phyloP scores from a whole-genome alignment of 2,888 invertebrate species.

The Campoplex capitator region DNA sequence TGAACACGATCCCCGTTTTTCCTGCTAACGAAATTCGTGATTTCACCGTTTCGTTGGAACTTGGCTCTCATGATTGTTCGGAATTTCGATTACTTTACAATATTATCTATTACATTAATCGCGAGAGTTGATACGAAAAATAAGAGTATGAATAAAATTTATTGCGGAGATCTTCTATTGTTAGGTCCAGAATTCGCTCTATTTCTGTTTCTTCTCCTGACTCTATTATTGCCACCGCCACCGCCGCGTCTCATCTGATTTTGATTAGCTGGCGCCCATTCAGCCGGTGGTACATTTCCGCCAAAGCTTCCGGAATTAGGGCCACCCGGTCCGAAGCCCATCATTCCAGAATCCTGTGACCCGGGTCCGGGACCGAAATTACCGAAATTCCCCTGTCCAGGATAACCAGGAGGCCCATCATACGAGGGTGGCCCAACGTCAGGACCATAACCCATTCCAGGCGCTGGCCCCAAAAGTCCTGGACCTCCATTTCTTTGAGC shows the following conservation, averaged over 20 bases:
- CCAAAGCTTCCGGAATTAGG: conserved; percentile 75
- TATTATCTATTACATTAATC: conserved; percentile 1
- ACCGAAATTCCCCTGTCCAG: conserved; percentile 66
- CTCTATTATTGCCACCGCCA: conserved; percentile 62
- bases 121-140: background rate
- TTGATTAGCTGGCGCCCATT: conserved; percentile 77
- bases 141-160: conserved; percentile 38
- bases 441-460: conserved; percentile 75
- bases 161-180: conserved; percentile 76
- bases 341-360: conserved; percentile 72
- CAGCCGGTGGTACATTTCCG: conserved; percentile 73
- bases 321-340: conserved; percentile 73
- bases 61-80: conserved; percentile 10
- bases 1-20: background rate
- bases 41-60: background rate
- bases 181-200: conserved; percentile 76
- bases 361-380: conserved; percentile 71
- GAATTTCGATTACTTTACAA: background rate
- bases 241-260: conserved; percentile 75
- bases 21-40: background rate
- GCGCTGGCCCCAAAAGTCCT: conserved; percentile 81
- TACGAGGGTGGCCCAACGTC: conserved; percentile 76
- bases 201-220: conserved; percentile 79
- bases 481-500: conserved; percentile 77
- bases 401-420: conserved; percentile 73